phyloP scores from a whole-genome alignment of 2,113 vertebrate species.

The Pao palembangensis region DNA sequence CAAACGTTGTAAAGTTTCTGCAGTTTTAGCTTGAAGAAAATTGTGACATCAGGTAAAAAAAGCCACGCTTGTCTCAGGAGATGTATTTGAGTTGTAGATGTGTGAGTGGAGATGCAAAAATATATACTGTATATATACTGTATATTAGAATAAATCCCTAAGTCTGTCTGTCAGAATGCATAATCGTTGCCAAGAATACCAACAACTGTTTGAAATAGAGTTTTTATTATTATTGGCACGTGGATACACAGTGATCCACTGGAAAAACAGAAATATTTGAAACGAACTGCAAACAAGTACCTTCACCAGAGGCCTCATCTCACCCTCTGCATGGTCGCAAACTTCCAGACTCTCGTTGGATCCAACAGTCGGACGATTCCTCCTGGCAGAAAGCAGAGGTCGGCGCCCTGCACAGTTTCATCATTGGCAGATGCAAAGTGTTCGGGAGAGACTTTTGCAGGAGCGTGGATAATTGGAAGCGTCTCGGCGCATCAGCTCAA shows the following conservation, averaged over 20 bases:
- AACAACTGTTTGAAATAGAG: background rate
- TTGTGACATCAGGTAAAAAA: constrained; percentile 15
- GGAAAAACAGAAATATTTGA: no score
- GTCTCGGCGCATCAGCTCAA: background rate
- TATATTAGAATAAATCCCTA: no score
- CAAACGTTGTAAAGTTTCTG: constrained; percentile 19
- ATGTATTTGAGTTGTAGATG: constrained; percentile 1
- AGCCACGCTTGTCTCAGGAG: constrained; percentile 6
- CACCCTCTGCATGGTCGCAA: no score
- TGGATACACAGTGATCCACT: no score
- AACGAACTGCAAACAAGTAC: no score
- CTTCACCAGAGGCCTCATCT: no score
- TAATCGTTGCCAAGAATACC: no score
- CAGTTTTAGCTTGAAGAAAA: constrained; percentile 7
- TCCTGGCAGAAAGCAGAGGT: constrained; percentile 1
- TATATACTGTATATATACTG: no score
- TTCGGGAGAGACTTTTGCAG: constrained; percentile 1
- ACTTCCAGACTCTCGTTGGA: constrained; percentile 12
- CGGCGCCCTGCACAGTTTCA: background rate
- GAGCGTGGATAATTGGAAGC: background rate
- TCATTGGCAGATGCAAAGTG: constrained; percentile 2
- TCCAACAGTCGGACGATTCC: constrained; percentile 3
- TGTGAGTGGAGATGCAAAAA: background rate
- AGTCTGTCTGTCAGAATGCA: no score
- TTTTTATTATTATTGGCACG: background rate